Evolutionary conservation across 2,113 vertebrate genomes (phyloP).

Genomic region (Bubo bubo): DNA sequence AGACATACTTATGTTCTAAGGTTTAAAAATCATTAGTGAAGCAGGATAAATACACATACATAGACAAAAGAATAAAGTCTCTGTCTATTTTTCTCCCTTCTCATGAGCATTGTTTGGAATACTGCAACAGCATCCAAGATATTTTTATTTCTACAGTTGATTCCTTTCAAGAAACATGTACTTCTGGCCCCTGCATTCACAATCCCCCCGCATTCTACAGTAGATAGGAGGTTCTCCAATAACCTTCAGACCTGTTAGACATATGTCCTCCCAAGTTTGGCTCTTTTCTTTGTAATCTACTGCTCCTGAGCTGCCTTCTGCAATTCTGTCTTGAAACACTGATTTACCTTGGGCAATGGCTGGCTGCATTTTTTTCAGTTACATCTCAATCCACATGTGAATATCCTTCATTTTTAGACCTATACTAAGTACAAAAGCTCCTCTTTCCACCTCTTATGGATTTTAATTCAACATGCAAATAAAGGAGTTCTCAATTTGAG

Average conservation of each 20-base stretch:
- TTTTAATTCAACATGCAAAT: background rate
- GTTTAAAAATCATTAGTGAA: background rate
- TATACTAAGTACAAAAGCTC: background rate
- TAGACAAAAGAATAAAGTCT: background rate
- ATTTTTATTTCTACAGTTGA: background rate
- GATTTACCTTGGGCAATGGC: background rate
- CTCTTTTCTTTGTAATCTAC: background rate
- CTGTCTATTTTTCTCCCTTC: background rate
- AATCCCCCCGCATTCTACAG: background rate
- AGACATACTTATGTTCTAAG: background rate
- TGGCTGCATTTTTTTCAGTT: background rate
- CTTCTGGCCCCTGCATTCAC: background rate
- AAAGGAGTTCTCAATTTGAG: background rate
- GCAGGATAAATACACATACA: background rate
- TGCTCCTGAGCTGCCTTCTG: background rate
- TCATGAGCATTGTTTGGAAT: background rate
- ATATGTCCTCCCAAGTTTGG: accelerated
- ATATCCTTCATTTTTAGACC: background rate
- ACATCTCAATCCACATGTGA: background rate
- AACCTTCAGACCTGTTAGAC: background rate
- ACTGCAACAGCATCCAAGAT: background rate
- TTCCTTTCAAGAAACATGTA: background rate
- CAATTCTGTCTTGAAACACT: background rate
- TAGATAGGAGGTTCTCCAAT: background rate
- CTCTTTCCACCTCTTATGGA: background rate